Conservation (phyloP, 2,797 vertebrate species). For the Urocyon cinereoargenteus region DNA sequence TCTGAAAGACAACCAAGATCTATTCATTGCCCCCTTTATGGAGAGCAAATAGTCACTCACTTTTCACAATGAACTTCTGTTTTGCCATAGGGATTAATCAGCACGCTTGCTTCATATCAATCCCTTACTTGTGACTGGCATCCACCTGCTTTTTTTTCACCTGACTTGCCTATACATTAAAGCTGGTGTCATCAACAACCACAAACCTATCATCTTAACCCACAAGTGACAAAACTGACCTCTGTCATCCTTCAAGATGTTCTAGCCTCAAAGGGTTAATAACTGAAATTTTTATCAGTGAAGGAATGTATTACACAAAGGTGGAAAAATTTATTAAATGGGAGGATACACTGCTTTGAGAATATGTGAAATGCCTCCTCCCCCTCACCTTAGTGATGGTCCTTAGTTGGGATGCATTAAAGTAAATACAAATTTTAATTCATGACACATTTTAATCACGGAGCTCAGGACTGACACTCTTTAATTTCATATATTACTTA, state of each 20-base stretch:
- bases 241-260: too few species aligned
- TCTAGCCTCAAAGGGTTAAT: neutral
- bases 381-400: neutral
- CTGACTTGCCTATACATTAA: neutral
- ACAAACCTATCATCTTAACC: neutral
- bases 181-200: neutral
- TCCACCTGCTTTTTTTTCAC: neutral
- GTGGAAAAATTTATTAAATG: neutral
- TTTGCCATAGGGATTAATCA: accelerated
- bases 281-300: too few species aligned
- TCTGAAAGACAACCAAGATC: neutral
- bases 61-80: neutral
- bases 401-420: neutral
- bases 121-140: accelerated
- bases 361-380: neutral
- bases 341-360: neutral
- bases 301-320: neutral
- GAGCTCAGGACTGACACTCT: neutral
- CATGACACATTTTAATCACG: neutral
- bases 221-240: neutral
- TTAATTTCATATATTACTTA: neutral
- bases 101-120: accelerated
- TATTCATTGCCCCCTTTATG: accelerated
- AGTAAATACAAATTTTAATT: neutral
- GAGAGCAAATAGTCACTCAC: neutral